Percentiles rank a stretch among this genome's conserved stretches.
Evolutionary conservation across 2,888 invertebrate genomes (phyloP).

Genomic region (Epistrophe eligans): DNA sequence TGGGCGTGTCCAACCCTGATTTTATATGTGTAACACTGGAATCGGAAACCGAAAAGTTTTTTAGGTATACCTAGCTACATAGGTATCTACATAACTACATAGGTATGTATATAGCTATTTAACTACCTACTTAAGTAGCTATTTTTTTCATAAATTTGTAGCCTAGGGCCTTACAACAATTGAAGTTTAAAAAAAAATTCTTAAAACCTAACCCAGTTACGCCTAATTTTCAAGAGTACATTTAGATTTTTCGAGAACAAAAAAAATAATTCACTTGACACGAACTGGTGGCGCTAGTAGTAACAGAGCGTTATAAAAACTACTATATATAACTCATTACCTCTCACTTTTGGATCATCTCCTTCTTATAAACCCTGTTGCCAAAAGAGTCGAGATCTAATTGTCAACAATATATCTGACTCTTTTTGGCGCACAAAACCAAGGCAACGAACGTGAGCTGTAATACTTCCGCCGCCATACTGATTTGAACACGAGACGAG

Average conservation of each 20-base stretch:
- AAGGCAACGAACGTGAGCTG: constrained; percentile 43
- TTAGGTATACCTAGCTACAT: no score
- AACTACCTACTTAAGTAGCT: no score
- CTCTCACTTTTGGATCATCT: constrained; percentile 60
- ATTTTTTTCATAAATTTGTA: background rate
- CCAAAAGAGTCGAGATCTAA: constrained; percentile 12
- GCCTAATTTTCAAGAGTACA: background rate
- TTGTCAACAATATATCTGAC: constrained; percentile 16
- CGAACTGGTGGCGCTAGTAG: constrained; percentile 68
- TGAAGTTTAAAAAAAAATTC: background rate
- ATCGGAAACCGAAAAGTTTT: no score
- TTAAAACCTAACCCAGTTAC: background rate
- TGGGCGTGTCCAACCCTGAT: no score
- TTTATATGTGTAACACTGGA: no score
- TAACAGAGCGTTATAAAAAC: constrained; percentile 28
- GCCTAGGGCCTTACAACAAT: background rate
- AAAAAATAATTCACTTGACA: constrained; percentile 11
- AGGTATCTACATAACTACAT: no score
- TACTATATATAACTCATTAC: constrained; percentile 11
- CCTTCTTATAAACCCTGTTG: constrained; percentile 33
- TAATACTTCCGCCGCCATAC: constrained; percentile 73
- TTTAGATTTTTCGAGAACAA: constrained; percentile 7
- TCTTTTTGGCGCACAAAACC: constrained; percentile 13
- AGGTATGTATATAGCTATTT: no score
- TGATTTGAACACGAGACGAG: constrained; percentile 76